These are phyloP conservation scores for Prosapia bicincta DNA, from an alignment of 2,888 invertebrate genomes.

Conservation along the genomic window DNA sequence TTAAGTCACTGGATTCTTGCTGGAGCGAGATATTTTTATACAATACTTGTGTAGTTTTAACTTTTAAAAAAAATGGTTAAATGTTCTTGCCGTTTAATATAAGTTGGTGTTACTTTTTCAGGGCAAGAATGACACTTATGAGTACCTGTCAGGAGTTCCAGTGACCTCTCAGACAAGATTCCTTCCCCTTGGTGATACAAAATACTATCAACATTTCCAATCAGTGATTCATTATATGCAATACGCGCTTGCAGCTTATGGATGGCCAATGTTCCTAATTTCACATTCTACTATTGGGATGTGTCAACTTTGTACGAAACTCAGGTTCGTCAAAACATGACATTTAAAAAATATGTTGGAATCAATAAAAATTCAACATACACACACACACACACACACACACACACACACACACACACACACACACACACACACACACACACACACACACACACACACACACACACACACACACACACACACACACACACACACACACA, in stretches of 20 bases:
- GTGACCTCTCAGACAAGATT: conserved; percentile 79
- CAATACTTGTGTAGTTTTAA: not conserved
- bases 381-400: no score
- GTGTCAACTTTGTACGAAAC: conserved; percentile 67
- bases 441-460: no score
- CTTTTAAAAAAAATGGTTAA: no score
- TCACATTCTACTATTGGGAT: conserved; percentile 64
- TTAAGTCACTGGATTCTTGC: not conserved
- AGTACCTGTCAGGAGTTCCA: conserved; percentile 80
- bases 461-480: no score
- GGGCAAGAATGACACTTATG: conserved; percentile 76
- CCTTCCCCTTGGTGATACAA: conserved; percentile 70
- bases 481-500: no score
- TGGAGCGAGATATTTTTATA: not conserved
- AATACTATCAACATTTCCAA: conserved; percentile 65
- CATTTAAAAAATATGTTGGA: no score
- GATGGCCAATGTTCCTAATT: conserved; percentile 83
- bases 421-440: no score
- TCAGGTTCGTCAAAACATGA: conserved; percentile 57
- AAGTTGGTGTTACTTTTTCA: conserved; percentile 45
- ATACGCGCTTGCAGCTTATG: conserved; percentile 80
- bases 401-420: no score
- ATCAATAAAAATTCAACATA: no score
- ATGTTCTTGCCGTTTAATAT: conserved; percentile 5
- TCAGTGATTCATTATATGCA: conserved; percentile 79